Evolutionary conservation across 1,140 invertebrate genomes (phyloP).

Genomic region (Macrosteles quadrilineatus): DNA sequence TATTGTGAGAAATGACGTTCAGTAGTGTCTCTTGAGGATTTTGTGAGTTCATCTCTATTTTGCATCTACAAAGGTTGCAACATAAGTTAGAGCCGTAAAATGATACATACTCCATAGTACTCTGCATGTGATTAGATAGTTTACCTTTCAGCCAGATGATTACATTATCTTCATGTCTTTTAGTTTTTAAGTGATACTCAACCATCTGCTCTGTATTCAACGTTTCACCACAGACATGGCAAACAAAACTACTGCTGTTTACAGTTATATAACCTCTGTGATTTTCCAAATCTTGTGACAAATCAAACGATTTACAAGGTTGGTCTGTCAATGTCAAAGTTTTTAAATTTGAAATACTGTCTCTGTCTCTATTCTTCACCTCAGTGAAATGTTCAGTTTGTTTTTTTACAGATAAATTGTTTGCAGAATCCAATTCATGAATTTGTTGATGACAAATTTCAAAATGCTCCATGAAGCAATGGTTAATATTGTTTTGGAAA

Average conservation of each 20-base stretch:
- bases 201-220: neutral
- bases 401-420: no score
- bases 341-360: no score
- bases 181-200: neutral
- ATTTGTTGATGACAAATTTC: no score
- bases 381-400: no score
- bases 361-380: no score
- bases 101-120: neutral
- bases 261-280: no score
- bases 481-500: no score
- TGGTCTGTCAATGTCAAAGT: no score
- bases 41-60: neutral
- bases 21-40: neutral
- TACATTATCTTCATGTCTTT: neutral
- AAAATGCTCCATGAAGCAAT: no score
- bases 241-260: neutral
- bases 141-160: neutral
- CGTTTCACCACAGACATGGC: neutral
- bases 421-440: no score
- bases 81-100: constrained; percentile 3
- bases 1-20: neutral
- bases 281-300: no score
- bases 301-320: no score
- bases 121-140: neutral
- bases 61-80: constrained; percentile 1